Evolutionary conservation across 2,113 vertebrate genomes (phyloP).

Genomic region (Ophthalmolycus amberensis): DNA sequence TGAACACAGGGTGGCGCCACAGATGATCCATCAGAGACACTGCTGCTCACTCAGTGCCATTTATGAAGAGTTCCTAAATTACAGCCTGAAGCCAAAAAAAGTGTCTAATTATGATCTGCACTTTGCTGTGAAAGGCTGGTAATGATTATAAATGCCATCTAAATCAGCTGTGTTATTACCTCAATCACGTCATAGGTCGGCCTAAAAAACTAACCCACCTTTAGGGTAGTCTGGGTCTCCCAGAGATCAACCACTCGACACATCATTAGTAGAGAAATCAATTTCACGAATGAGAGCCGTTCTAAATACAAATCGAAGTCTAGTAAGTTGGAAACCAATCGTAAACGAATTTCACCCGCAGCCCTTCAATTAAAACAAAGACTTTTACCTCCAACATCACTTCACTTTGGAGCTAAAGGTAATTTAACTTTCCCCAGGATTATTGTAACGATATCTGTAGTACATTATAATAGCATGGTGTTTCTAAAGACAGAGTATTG

Average conservation of each 20-base stretch:
- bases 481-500: background rate
- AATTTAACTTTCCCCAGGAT: background rate
- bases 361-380: constrained; percentile 39
- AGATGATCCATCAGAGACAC: constrained; percentile 16
- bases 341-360: constrained; percentile 35
- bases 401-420: background rate
- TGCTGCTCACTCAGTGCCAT: constrained; percentile 8
- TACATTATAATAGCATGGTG: background rate
- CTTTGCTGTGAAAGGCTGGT: constrained; percentile 4
- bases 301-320: constrained; percentile 49
- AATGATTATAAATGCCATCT: background rate
- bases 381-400: constrained; percentile 8
- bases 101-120: background rate
- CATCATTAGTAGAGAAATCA: constrained; percentile 61
- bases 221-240: constrained; percentile 2
- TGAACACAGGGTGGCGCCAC: constrained; percentile 26
- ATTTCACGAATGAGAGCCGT: constrained; percentile 54
- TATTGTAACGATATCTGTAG: background rate
- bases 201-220: constrained; percentile 14
- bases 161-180: background rate
- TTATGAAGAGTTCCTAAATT: constrained; percentile 3
- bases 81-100: constrained; percentile 9
- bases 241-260: constrained; percentile 38
- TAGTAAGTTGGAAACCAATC: constrained; percentile 19
- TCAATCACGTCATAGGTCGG: background rate